Conservation (phyloP, 2,113 vertebrate species). For the Anas platyrhynchos region DNA sequence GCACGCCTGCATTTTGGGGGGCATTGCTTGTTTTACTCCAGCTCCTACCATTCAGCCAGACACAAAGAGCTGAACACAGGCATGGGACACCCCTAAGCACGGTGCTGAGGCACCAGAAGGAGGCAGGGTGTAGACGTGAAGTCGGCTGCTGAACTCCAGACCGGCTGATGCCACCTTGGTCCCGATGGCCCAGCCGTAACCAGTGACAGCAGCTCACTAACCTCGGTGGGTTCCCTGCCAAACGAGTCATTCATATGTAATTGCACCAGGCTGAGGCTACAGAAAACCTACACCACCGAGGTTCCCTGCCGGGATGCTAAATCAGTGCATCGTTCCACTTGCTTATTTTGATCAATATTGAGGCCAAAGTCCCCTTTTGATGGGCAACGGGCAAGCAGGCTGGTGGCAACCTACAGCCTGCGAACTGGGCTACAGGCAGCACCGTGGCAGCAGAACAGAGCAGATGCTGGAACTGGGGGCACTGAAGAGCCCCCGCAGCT, state of each 20-base stretch:
- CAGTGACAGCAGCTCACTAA: not conserved
- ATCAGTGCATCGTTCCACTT: conserved; percentile 13
- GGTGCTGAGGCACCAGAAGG: not conserved
- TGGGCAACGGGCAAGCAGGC: fast-evolving
- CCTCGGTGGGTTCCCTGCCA: fast-evolving
- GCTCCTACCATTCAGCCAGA: not conserved
- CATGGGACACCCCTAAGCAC: no score
- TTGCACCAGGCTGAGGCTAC: not conserved
- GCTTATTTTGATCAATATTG: not conserved
- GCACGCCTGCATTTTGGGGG: no score
- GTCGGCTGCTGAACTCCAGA: not conserved
- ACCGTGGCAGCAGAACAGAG: not conserved
- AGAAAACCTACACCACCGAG: conserved; percentile 17
- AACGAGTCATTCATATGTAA: conserved; percentile 43
- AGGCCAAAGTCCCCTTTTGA: not conserved
- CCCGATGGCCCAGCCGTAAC: not conserved
- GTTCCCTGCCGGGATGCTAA: not conserved
- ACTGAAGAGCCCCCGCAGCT: not conserved
- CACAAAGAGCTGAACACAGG: no score
- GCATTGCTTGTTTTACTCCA: not conserved
- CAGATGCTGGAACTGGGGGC: not conserved
- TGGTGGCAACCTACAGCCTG: not conserved
- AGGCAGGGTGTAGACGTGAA: not conserved
- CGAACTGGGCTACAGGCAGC: not conserved
- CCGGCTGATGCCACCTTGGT: not conserved